A percentile compares a stretch with the other conserved stretches of the same genome.
Evolutionary conservation across 2,797 vertebrate genomes (phyloP).

Genomic region (Diglossa cyanea): DNA sequence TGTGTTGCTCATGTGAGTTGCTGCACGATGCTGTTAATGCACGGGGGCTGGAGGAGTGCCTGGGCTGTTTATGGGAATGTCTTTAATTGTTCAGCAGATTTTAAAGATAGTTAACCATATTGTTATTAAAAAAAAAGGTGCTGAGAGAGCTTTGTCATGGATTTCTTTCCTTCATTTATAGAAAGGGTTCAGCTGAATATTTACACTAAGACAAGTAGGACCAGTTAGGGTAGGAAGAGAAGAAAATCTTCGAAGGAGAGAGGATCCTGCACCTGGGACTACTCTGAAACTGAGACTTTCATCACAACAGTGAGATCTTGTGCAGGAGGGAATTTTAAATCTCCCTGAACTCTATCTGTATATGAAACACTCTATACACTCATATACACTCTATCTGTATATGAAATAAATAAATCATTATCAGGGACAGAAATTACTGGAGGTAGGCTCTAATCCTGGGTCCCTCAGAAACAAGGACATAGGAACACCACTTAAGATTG

Average conservation of each 20-base stretch:
- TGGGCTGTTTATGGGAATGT: not conserved
- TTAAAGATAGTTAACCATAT: conserved; percentile 31
- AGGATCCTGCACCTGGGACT: not conserved
- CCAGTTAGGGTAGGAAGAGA: not conserved
- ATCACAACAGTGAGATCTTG: not conserved
- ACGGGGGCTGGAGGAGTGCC: not conserved
- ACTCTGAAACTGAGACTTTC: not conserved
- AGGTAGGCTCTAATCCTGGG: not conserved
- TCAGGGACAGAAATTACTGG: not conserved
- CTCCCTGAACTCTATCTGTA: not conserved
- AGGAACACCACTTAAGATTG: not conserved
- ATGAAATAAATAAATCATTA: not conserved
- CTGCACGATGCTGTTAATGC: not conserved
- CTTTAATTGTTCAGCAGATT: conserved; percentile 54
- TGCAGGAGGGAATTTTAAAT: not conserved
- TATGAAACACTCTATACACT: not conserved
- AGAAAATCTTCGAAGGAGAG: not conserved
- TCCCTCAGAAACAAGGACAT: not conserved
- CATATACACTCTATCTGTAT: not conserved
- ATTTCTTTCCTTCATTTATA: not conserved
- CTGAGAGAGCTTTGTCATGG: not conserved
- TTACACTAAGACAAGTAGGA: not conserved
- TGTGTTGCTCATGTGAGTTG: accelerated
- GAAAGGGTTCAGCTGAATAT: not conserved
- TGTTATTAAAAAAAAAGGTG: not conserved